Evolutionary conservation across 2,113 vertebrate species (phyloP), one percentile per base, ranked within the genome.

Genomic region (Corythaixoides concolor): DNA sequence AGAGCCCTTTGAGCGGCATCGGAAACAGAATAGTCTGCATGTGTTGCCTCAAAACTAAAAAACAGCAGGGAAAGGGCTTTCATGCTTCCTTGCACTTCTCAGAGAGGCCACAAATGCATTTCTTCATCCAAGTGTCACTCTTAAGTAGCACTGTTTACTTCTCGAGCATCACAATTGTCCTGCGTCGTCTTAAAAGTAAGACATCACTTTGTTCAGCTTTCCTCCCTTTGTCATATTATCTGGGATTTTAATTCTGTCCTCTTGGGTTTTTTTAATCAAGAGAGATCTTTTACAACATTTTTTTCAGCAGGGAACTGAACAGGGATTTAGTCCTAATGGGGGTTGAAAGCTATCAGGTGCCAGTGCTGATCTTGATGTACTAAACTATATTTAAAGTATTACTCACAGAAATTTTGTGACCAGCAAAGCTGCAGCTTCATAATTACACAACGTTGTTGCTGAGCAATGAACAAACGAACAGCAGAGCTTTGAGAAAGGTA

Each of bases 351-450:
- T 63, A 67, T 24, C 1, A 11, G 18, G 37, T 83, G 41, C 55
- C 50, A 72, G 49, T 74, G 35, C n/a, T 43, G 49, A 59, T 49
- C 23, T 81, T 63, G 63, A 67, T 81, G 72, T 23, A 74, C 70
- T 47, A 56, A 85, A 70, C 52, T 77, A 4, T 74, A 74, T 83
- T 94, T 82, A 59, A 88, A 77, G 16, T 41, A 62, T 83, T 83
- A 43, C 50, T 93, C 72, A 80, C 3, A 85, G 63, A 74, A 92
- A 59, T 30, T 35, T 27, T 62, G 41, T 35, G 76, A 52, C 74
- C n/a, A 64, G n/a, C 3, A 9, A 83, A 90, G 45, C 45, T 82
- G 20, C 50, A 45, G 58, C 49, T 87, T 87, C 67, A 8, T 50
- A 55, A 74, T 63, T 83, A 50, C 15, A 11, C 6, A 83, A 43